Percentiles rank a stretch among this genome's conserved stretches.
phyloP scores from a whole-genome alignment of 2,888 invertebrate species.

The Lissonota sp. region DNA sequence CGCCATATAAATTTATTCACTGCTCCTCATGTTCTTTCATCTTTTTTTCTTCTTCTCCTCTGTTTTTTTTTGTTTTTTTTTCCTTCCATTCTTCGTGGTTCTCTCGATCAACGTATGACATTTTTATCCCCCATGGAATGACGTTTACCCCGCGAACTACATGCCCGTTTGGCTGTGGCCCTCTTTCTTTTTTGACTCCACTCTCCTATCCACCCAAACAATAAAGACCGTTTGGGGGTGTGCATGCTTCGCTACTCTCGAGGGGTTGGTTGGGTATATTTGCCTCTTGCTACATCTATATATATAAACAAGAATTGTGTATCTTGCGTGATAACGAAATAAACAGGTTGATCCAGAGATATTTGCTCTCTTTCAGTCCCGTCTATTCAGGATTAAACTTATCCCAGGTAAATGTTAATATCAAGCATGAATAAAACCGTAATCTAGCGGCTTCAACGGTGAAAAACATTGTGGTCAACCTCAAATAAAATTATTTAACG shows the following conservation, averaged over 20 bases:
- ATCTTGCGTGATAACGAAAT: constrained; percentile 28
- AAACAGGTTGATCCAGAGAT: constrained; percentile 2
- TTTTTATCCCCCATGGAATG: constrained; percentile 26
- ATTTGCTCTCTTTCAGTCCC: too few species aligned
- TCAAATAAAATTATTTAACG: too few species aligned
- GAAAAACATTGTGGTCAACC: too few species aligned
- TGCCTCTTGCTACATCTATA: not conserved
- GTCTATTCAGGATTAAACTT: too few species aligned
- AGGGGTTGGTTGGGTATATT: constrained; percentile 32
- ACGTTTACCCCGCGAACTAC: constrained; percentile 15
- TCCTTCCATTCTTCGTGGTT: constrained; percentile 9
- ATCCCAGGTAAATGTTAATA: too few species aligned
- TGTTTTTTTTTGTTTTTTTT: constrained; percentile 14
- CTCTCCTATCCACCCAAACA: constrained; percentile 24
- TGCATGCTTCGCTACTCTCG: constrained; percentile 19
- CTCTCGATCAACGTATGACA: constrained; percentile 6
- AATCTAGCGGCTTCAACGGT: too few species aligned
- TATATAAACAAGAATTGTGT: constrained; percentile 10
- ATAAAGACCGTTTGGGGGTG: constrained; percentile 28
- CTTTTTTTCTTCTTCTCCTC: constrained; percentile 43
- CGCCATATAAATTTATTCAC: constrained; percentile 64
- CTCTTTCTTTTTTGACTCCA: constrained; percentile 26
- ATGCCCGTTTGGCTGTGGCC: not conserved
- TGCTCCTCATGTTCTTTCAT: constrained; percentile 44
- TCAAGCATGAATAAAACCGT: too few species aligned